phyloP scores from a whole-genome alignment of 2,888 invertebrate species.

The Hydropsyche betteni region DNA sequence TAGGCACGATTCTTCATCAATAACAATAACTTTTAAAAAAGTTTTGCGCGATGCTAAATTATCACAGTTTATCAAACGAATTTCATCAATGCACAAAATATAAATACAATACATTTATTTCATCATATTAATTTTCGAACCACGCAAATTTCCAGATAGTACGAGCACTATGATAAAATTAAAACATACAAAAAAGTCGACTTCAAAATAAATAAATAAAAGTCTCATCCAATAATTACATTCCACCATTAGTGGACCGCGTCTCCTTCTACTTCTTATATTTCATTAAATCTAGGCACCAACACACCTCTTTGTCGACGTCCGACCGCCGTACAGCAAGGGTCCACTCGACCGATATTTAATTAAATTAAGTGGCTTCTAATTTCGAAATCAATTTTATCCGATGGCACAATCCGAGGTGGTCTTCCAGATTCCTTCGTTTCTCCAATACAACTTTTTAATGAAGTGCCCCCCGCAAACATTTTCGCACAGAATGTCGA shows the following conservation, averaged over 20 bases:
- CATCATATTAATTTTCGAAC: too few relatives aligned
- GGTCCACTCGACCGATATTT: constrained; percentile 40
- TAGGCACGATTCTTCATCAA: neutral
- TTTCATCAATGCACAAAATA: neutral
- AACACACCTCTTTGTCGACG: neutral
- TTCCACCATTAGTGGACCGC: constrained; percentile 17
- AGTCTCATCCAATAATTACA: constrained; percentile 29
- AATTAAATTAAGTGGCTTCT: constrained; percentile 45
- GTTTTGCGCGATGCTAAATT: neutral
- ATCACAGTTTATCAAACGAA: too few relatives aligned
- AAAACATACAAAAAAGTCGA: too few relatives aligned
- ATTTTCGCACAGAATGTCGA: neutral
- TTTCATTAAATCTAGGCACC: constrained; percentile 29
- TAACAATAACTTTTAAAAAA: too few relatives aligned
- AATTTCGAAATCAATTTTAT: constrained; percentile 39
- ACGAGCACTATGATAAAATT: too few relatives aligned
- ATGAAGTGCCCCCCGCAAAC: constrained; percentile 18
- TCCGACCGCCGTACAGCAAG: constrained; percentile 10
- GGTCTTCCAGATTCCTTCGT: constrained; percentile 7
- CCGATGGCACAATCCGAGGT: constrained; percentile 27
- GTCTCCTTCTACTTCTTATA: constrained; percentile 3
- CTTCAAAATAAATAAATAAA: neutral
- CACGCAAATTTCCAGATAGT: too few relatives aligned
- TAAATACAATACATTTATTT: too few relatives aligned
- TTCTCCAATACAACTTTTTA: constrained; percentile 36